Base-by-base conservation (phyloP, 2,797 vertebrate species). In the Lepus oiostolus region DNA sequence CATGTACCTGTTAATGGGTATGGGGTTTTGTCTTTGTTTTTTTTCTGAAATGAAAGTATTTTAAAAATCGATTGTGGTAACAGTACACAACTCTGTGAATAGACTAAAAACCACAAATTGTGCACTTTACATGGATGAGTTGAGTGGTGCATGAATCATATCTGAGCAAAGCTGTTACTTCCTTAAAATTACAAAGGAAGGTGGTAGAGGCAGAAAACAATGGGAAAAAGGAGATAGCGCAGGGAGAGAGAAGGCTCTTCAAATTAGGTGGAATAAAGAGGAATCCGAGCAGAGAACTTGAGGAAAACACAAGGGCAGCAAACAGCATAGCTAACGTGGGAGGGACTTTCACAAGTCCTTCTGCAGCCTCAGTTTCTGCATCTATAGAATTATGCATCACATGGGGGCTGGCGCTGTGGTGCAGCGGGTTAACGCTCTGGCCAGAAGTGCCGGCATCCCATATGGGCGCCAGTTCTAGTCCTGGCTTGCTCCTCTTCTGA, bases 31-130 rank as follows among this genome's bases (percentile, higher is more conserved):
- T 74, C 35, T 54, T 63, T 72, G 35, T n/a, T 65, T 91, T 63
- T 35, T 77, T 70, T 81, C 10, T 8, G 11, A 83, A 35, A 82
- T 63, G 67, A 80, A 79, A 95, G 83, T 70, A 17, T 89, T 85
- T 93, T 70, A 32, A 85, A 85, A 86, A 16, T 77, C 26, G 7
- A 83, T 63, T 50, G 30, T 70, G 65, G 32, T 35, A n/a, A 67
- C 62, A 13, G 7, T 50, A 21, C 21, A 19, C 42, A 65, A 30
- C 30, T 74, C 67, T 71, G 58, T 68, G 30, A 65, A 70, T 68
- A 86, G 30, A 62, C 2, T 52, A 58, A 60, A 38, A 89, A 5
- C 16, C 38, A 74, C 72, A 67, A 58, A 50, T 28, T 38, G 24
- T 26, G 71, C 7, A 32, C 5, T 77, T 82, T 26, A 92, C 77